Evolutionary conservation across 2,888 invertebrate species (phyloP).

Genomic region (Cantharis rufa): DNA sequence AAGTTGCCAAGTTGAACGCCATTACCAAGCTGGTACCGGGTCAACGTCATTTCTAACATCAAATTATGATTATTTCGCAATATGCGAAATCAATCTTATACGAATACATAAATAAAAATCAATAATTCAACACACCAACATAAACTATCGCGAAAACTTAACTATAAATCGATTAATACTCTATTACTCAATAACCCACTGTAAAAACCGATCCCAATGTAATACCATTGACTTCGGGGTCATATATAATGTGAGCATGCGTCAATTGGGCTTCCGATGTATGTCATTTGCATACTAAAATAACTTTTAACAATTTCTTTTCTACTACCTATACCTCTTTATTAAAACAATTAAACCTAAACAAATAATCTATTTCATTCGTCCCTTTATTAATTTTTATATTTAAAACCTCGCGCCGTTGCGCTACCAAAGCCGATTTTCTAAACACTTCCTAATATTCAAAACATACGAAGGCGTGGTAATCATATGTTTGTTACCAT

Average conservation of each 20-base stretch:
- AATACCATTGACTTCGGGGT: conserved; percentile 31
- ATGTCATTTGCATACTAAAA: conserved; percentile 38
- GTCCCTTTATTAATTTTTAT: not conserved
- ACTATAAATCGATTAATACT: conserved; percentile 17
- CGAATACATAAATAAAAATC: conserved; percentile 14
- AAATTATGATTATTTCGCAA: conserved; percentile 19
- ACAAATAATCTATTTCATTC: not conserved
- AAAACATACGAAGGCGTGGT: conserved; percentile 44
- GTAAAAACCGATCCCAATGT: conserved; percentile 26
- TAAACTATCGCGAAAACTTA: conserved; percentile 16
- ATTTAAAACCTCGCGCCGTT: not conserved
- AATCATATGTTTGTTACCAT: conserved; percentile 46
- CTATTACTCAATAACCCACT: conserved; percentile 18
- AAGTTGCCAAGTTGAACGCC: conserved; percentile 41
- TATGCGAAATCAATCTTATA: conserved; percentile 1
- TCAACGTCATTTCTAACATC: conserved; percentile 43
- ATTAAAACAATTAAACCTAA: not conserved
- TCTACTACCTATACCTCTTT: not conserved
- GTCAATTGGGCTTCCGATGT: conserved; percentile 27
- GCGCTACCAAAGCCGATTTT: not conserved
- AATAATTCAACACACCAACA: not conserved
- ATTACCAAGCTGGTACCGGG: conserved; percentile 43
- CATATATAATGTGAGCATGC: conserved; percentile 24
- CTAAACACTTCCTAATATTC: conserved; percentile 10
- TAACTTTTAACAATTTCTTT: conserved; percentile 10